Evolutionary conservation across 1,140 invertebrate genomes (phyloP).

Genomic region (Zaprionus taronus): DNA sequence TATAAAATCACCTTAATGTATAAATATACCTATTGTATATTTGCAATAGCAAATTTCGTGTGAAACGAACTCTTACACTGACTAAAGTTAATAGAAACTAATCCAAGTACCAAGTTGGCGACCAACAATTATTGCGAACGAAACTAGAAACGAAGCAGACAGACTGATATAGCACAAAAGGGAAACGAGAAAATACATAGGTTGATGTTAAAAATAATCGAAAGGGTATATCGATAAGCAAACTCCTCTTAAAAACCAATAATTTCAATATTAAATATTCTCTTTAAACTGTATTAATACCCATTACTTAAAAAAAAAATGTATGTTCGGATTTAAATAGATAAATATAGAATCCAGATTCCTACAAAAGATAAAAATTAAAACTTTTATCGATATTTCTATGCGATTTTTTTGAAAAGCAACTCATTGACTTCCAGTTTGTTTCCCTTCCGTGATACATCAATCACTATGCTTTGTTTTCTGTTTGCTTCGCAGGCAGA

Average conservation of each 20-base stretch:
- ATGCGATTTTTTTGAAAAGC: not conserved
- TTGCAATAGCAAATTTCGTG: slow-evolving; percentile 15
- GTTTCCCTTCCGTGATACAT: not conserved
- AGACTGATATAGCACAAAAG: slow-evolving; percentile 41
- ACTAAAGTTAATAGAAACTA: slow-evolving; percentile 29
- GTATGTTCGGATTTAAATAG: not conserved
- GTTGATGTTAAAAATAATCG: slow-evolving; percentile 36
- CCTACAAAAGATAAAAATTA: not conserved
- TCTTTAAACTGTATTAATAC: not conserved
- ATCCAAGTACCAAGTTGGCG: slow-evolving; percentile 33
- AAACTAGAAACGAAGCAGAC: slow-evolving; percentile 42
- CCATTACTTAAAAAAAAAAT: not conserved
- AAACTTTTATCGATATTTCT: not conserved
- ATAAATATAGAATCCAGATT: not conserved
- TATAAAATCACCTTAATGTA: slow-evolving; percentile 1
- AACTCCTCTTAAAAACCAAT: not conserved
- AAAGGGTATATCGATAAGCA: slow-evolving; percentile 20
- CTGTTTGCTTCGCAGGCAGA: not conserved
- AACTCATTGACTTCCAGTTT: not conserved
- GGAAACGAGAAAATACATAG: slow-evolving; percentile 37
- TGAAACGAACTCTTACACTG: slow-evolving; percentile 22
- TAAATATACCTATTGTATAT: slow-evolving; percentile 31
- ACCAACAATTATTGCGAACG: slow-evolving; percentile 45
- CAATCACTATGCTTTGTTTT: not conserved
- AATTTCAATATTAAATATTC: not conserved